Evolutionary conservation across 1,140 invertebrate species (phyloP).

Genomic region (Teleopsis dalmanni): DNA sequence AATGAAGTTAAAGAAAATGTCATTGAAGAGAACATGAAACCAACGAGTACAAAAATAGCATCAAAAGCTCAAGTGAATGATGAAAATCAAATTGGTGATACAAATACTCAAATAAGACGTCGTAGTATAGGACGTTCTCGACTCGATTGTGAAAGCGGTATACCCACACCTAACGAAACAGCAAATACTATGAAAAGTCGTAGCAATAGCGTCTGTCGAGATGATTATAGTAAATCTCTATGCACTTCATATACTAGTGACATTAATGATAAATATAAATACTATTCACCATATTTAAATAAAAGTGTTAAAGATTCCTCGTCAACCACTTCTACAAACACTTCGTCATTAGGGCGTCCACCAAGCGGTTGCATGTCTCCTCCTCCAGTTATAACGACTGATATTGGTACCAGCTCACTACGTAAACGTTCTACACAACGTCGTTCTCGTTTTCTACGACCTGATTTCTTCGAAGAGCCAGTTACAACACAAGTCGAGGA

Average conservation of each 20-base stretch:
- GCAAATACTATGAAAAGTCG: constrained; percentile 18
- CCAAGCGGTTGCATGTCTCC: constrained; percentile 41
- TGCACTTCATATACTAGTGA: constrained; percentile 34
- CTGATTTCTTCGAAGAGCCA: constrained; percentile 67
- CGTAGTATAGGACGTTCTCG: constrained; percentile 28
- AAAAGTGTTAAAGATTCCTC: constrained; percentile 23
- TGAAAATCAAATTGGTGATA: no score
- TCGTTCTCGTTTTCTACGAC: constrained; percentile 63
- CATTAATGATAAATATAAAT: constrained; percentile 40
- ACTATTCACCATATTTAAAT: constrained; percentile 38
- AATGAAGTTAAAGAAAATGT: constrained; percentile 3
- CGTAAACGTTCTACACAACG: constrained; percentile 48
- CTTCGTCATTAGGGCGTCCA: constrained; percentile 29
- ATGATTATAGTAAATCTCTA: constrained; percentile 31
- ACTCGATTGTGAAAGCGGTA: constrained; percentile 12
- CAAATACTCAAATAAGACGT: constrained; percentile 26
- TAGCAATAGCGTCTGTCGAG: constrained; percentile 34
- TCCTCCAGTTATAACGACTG: constrained; percentile 16
- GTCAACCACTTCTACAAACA: constrained; percentile 11
- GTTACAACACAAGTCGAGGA: no score
- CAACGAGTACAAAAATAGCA: not conserved
- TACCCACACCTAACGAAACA: not conserved
- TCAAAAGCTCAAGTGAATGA: constrained; percentile 1
- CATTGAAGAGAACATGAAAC: not conserved
- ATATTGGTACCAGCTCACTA: constrained; percentile 29